Conservation (phyloP, 1,140 invertebrate species). For the Rhopalosiphum maidis region DNA sequence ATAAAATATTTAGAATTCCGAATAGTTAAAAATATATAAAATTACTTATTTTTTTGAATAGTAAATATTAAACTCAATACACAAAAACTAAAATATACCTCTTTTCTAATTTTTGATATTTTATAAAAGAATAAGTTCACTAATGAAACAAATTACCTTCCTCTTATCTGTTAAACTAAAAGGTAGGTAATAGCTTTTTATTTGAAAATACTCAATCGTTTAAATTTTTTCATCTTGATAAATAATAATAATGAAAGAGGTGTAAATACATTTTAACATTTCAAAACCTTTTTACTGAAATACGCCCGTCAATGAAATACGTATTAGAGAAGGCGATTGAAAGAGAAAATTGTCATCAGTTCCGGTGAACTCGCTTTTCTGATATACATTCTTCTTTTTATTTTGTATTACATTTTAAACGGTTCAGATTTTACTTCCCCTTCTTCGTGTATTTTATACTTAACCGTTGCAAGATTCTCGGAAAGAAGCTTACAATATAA, state of each 20-base stretch:
- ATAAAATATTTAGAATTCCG: not conserved
- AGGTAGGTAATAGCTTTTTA: conserved; percentile 6
- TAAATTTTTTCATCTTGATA: conserved; percentile 21
- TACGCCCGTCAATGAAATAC: conserved; percentile 3
- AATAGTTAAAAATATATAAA: not conserved
- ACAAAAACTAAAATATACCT: not conserved
- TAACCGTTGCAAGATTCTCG: not conserved
- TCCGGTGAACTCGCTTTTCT: conserved; percentile 33
- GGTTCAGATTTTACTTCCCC: conserved; percentile 25
- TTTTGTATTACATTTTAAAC: conserved; percentile 50
- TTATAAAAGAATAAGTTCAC: not conserved
- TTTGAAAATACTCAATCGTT: conserved; percentile 25
- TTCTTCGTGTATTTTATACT: conserved; percentile 36
- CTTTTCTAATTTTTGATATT: not conserved
- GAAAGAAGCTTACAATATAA: conserved; percentile 46
- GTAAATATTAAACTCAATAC: not conserved
- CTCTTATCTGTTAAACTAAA: conserved; percentile 3
- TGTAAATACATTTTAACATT: conserved; percentile 52
- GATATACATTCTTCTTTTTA: conserved; percentile 39
- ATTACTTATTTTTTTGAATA: not conserved
- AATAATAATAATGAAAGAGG: conserved; percentile 4
- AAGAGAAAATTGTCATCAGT: conserved; percentile 56
- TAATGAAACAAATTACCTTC: conserved; percentile 22
- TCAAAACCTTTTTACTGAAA: conserved; percentile 48
- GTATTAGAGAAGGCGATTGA: conserved; percentile 22